Evolutionary conservation across 2,888 invertebrate genomes (phyloP).

Genomic region (Belgica antarctica): DNA sequence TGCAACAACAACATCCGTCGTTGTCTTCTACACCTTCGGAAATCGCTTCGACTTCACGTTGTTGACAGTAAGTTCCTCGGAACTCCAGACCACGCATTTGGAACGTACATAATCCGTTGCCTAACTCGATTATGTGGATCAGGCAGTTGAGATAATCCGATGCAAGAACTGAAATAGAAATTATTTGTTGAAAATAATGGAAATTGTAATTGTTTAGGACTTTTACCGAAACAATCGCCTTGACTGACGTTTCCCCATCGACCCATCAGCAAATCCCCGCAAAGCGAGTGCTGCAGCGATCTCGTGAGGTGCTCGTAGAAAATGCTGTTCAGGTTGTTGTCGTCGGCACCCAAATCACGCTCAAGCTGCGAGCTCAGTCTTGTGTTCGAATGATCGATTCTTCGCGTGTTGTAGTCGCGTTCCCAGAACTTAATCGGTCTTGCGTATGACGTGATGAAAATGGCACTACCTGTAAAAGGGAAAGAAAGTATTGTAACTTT

Average conservation of each 20-base stretch:
- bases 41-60: slow-evolving; percentile 97
- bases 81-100: slow-evolving; percentile 97
- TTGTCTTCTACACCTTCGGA: slow-evolving; percentile 96
- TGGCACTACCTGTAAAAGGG: slow-evolving; percentile 91
- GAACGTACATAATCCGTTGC: slow-evolving; percentile 97
- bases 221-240: slow-evolving; percentile 85
- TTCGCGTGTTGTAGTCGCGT: slow-evolving; percentile 93
- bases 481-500: too few species aligned
- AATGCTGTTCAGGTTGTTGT: slow-evolving; percentile 97
- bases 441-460: slow-evolving; percentile 98
- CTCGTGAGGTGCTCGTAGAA: slow-evolving; percentile 98
- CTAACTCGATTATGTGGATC: slow-evolving; percentile 95
- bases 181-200: neutral
- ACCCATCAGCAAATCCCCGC: slow-evolving; percentile 87
- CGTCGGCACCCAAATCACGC: slow-evolving; percentile 87
- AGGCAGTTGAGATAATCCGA: slow-evolving; percentile 97
- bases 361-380: slow-evolving; percentile 92
- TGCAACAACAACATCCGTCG: slow-evolving; percentile 88
- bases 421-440: slow-evolving; percentile 99
- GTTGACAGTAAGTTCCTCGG: slow-evolving; percentile 98
- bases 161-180: slow-evolving; percentile 71
- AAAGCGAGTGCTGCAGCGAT: slow-evolving; percentile 91
- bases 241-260: slow-evolving; percentile 96
- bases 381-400: slow-evolving; percentile 97
- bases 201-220: slow-evolving; percentile 32